Evolutionary conservation across 2,888 invertebrate species (phyloP).

Genomic region (Siphonodentalium dalli): DNA sequence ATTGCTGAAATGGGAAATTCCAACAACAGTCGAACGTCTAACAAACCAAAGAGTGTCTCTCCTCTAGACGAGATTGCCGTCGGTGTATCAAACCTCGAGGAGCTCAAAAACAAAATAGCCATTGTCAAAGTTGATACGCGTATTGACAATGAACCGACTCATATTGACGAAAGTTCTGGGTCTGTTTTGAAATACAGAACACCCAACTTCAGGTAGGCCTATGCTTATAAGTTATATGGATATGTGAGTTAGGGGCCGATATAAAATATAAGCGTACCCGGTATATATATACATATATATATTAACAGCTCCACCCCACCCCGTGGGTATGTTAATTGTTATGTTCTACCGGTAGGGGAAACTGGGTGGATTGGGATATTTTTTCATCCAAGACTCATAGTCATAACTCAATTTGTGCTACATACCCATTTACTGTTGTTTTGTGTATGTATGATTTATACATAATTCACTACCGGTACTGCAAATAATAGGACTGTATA

Average conservation of each 20-base stretch:
- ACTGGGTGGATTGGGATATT: not conserved
- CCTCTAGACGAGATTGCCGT: no score
- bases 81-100: no score
- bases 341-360: not conserved
- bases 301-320: not conserved
- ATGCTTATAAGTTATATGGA: not conserved
- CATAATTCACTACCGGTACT: no score
- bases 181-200: conserved; percentile 61
- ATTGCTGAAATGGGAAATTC: no score
- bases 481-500: no score
- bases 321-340: not conserved
- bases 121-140: conserved; percentile 50
- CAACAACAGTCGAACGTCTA: no score
- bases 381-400: not conserved
- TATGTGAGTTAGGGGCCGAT: no score
- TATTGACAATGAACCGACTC: conserved; percentile 59
- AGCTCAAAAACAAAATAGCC: no score
- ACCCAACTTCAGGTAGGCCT: conserved; percentile 59
- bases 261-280: no score
- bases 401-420: not conserved
- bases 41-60: no score
- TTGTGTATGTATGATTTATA: not conserved
- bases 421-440: not conserved
- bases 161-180: conserved; percentile 56
- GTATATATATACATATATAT: not conserved